These are phyloP conservation scores for Phengaris alcon DNA, from an alignment of 2,888 invertebrate species.

Conservation along the genomic window DNA sequence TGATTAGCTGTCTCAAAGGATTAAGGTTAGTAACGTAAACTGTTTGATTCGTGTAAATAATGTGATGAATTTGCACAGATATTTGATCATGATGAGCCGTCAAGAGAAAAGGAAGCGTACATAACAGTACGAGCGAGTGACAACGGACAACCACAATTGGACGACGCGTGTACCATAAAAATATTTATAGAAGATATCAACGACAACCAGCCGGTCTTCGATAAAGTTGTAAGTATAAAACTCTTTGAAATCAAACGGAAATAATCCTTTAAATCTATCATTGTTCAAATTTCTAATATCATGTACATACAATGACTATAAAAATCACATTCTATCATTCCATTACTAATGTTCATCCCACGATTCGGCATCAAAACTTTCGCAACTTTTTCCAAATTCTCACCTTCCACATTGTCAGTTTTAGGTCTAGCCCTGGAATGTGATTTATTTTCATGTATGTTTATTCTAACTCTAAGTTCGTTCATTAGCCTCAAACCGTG, in stretches of 20 bases:
- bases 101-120: conserved; percentile 88
- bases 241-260: neutral
- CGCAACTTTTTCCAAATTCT: conserved; percentile 37
- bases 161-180: conserved; percentile 96
- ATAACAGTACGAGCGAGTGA: conserved; percentile 95
- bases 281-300: neutral
- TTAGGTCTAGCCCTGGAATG: conserved; percentile 43
- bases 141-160: conserved; percentile 92
- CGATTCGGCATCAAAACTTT: conserved; percentile 19
- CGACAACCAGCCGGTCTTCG: conserved; percentile 91
- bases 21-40: conserved; percentile 37
- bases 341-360: conserved; percentile 31
- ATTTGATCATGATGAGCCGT: conserved; percentile 94
- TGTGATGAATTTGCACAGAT: conserved; percentile 61
- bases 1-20: conserved; percentile 32
- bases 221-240: conserved; percentile 84
- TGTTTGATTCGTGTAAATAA: conserved; percentile 28
- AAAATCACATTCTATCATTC: conserved; percentile 27
- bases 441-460: conserved; percentile 34
- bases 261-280: neutral
- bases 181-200: conserved; percentile 95
- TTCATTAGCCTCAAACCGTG: conserved; percentile 64
- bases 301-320: conserved; percentile 21
- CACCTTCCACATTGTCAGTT: conserved; percentile 38
- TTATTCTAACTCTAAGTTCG: conserved; percentile 45